Evolutionary conservation across 2,113 vertebrate genomes (phyloP).

Genomic region (Solea solea): DNA sequence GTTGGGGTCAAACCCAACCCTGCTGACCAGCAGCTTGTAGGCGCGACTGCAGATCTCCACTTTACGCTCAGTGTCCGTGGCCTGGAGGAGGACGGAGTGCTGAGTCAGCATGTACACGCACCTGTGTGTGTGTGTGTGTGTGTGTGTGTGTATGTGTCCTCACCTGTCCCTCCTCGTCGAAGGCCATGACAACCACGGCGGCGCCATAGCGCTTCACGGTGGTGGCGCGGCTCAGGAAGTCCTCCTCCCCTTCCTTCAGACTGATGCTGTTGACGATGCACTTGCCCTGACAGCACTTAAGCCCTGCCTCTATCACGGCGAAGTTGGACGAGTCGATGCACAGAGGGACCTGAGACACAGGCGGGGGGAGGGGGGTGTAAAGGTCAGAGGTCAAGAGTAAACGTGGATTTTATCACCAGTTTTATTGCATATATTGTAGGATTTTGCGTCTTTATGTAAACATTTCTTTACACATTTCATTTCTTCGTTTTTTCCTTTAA

Average conservation of each 20-base stretch:
- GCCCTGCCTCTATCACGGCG: slow-evolving; percentile 92
- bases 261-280: slow-evolving; percentile 98
- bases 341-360: slow-evolving; percentile 87
- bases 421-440: no score
- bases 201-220: slow-evolving; percentile 90
- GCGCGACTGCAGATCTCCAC: slow-evolving; percentile 90
- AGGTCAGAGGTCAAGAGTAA: background rate
- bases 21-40: slow-evolving; percentile 87
- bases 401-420: no score
- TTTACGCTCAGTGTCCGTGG: slow-evolving; percentile 90
- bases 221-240: slow-evolving; percentile 88
- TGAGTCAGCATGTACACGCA: background rate
- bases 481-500: no score
- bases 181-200: slow-evolving; percentile 96
- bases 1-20: slow-evolving; percentile 88
- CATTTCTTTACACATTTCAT: no score
- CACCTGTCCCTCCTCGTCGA: slow-evolving; percentile 96
- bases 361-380: background rate
- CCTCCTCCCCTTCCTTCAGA: slow-evolving; percentile 93
- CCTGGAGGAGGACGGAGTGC: slow-evolving; percentile 73
- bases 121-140: background rate
- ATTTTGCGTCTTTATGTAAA: no score
- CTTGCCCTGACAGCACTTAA: slow-evolving; percentile 97
- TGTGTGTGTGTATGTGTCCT: background rate
- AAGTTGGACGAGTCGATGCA: slow-evolving; percentile 98